Base-by-base conservation (phyloP, 2,113 vertebrate species). In the Engraulis encrasicolus region DNA sequence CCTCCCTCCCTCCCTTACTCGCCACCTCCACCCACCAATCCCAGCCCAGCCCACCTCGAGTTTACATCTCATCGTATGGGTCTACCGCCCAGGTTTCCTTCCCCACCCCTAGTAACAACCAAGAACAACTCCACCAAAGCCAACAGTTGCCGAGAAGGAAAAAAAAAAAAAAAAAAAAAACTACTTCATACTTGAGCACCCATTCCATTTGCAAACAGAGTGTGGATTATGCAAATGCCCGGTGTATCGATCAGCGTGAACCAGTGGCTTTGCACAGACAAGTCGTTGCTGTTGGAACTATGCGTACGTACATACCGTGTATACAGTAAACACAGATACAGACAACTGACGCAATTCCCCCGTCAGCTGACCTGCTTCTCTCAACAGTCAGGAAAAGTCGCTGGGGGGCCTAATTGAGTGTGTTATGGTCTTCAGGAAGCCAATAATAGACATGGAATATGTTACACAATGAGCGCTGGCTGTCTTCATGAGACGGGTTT, bases 361-460 rank as follows among this genome's bases (percentile, higher is more conserved):
- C 81, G 89, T 88, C 90, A 86, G 87, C 86, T 92, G 92, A 93
- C 93, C 91, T 89, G 93, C 85, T 92, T 92, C 92, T 89, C 66
- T 90, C 91, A 89, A 88, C 88, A 83, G 90, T 87, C 90, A 91
- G 89, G 88, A 38, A 82, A 88, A 88, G 37, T 34, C 85, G 80
- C 91, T 88, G 90, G 83, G 34, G 91, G 90, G 89, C 85, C 89
- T 92, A 90, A 90, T 92, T 91, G 91, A 90, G 89, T 90, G 87
- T 50, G 85, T 87, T 88, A 85, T 34, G 89, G 88, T 90, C 92
- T 36, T 81, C 37, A 81, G 36, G 18, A 58, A 81, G 50, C 80
- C 89, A 88, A 90, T 86, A 90, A 88, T 85, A 86, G 87, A 92
- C 90, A 87, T 90, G 87, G 90, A 88, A 87, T 82, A 84, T 89